Evolutionary conservation across 2,113 vertebrate genomes (phyloP), one percentile per base, ranked within the genome.

Genomic region (Rhegmatorhina hoffmannsi): DNA sequence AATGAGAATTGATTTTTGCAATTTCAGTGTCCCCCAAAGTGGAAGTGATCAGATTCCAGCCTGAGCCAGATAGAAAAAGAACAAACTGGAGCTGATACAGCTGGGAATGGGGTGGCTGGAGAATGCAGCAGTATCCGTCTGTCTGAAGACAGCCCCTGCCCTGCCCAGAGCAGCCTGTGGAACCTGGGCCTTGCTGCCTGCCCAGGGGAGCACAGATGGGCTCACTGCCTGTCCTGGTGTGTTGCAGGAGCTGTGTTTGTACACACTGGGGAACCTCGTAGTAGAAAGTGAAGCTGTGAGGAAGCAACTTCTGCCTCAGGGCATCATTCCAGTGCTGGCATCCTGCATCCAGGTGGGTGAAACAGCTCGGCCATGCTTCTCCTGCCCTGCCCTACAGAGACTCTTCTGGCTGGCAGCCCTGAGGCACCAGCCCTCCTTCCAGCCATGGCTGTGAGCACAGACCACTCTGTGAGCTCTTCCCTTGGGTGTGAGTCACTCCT

Each of bases 161-260:
- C 25, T 1, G 1, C 49, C 38, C 31, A 24, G 76, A 60, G 46
- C 29, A 28, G 24, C 0, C 17, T 67, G 69, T 49, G 72, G 63
- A 33, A 36, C n/a, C 29, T 33, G 56, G 58, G 44, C 52, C 13
- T 50, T 58, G 38, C 63, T 73, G 16, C 50, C 49, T 78, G 58
- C 50, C 26, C 53, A 3, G 2, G 2, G 76, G 29, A 21, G 53
- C 2, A 25, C 6, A 1, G 29, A 34, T 7, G 9, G 43, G 47
- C 5, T 90, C 76, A 88, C 34, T 47, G 17, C 36, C 83, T 34
- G 52, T 49, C 16, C 2, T 90, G 36, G 16, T 68, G 7, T 91
- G 67, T 96, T 97, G 87, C 95, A 99, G 99, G 99, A 99, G 95
- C 96, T 99, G 92, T 99, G 99, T 95, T 97, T 99, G 70, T 99